phyloP scores from a whole-genome alignment of 2,113 vertebrate species.

The Neofelis nebulosa region DNA sequence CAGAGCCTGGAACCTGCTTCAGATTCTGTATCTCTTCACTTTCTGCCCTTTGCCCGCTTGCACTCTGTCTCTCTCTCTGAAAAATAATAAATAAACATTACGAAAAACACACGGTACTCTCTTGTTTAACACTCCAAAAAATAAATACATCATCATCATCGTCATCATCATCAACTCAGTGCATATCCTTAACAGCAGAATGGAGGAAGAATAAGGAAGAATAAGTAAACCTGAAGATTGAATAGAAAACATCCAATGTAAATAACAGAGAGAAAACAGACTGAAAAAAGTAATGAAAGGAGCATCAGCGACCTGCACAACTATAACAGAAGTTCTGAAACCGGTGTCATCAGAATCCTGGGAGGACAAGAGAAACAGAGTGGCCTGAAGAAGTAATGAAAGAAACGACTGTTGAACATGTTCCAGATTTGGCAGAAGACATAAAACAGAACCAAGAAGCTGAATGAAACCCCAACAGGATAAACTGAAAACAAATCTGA shows the following conservation, averaged over 20 bases:
- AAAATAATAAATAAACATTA: too few species aligned
- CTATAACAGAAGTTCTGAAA: not conserved
- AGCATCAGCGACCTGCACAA: not conserved
- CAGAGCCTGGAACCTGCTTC: too few species aligned
- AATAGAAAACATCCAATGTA: not conserved
- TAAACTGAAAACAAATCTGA: not conserved
- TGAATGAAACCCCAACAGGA: not conserved
- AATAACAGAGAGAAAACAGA: not conserved
- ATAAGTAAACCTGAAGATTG: not conserved
- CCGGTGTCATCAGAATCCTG: not conserved
- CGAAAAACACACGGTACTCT: not conserved
- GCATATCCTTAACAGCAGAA: not conserved
- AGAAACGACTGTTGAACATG: not conserved
- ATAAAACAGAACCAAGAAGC: not conserved
- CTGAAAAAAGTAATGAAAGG: not conserved
- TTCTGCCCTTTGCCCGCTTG: too few species aligned
- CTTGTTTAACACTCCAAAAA: not conserved
- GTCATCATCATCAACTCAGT: not conserved
- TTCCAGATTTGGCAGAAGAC: not conserved
- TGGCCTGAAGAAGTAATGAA: not conserved
- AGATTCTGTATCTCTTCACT: too few species aligned
- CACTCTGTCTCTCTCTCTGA: too few species aligned
- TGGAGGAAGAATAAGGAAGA: not conserved
- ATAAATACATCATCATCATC: not conserved
- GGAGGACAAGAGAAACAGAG: not conserved